Base-by-base conservation (phyloP, 2,888 invertebrate genomes). In the Latheticus oryzae region DNA sequence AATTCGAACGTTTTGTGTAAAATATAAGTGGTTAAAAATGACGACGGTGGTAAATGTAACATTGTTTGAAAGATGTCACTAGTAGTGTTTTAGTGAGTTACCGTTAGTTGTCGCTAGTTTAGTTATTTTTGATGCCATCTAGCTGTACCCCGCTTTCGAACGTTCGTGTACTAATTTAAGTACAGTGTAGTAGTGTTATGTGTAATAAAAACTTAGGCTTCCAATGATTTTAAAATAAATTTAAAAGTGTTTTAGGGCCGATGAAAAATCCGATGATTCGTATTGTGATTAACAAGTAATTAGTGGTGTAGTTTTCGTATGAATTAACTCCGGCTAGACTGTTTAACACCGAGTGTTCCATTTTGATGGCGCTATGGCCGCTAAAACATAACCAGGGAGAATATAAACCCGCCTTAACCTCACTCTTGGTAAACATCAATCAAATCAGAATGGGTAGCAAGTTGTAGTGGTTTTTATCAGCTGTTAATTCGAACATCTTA, bases 361-460 rank as follows among this genome's bases (percentile, higher is more conserved):
- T 71, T 68, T 72, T 69, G 72, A 72, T 72, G 73, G 73, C 74
- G 76, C 76, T 75, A 78, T 78, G 78, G 78, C 78, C 74, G 77
- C 77, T 76, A 76, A 77, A 74, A 73, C 68, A 70, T 70, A 66
- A 71, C 68, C 69, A 70, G 75, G 69, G 72, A 73, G 73, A 67
- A 71, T 73, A 71, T 70, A 74, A 75, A 42, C 75, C 73, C 75
- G 73, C 75, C 76, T 76, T 76, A 76, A 76, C 76, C 76, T 76
- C 75, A 76, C 74, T 76, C 64, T 66, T 71, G 67, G 69, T 71
- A 70, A 72, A 74, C 71, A 72, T 70, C 58, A 42, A 58, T 48
- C 52, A 56, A 63, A 60, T 58, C 59, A 55, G 54, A 30, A 51
- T 38, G 51, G 51, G 19, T 13, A 5, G 28, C 33, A 42, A 13